Base-by-base conservation (phyloP, 2,888 invertebrate genomes). In the Anaspis maculata region DNA sequence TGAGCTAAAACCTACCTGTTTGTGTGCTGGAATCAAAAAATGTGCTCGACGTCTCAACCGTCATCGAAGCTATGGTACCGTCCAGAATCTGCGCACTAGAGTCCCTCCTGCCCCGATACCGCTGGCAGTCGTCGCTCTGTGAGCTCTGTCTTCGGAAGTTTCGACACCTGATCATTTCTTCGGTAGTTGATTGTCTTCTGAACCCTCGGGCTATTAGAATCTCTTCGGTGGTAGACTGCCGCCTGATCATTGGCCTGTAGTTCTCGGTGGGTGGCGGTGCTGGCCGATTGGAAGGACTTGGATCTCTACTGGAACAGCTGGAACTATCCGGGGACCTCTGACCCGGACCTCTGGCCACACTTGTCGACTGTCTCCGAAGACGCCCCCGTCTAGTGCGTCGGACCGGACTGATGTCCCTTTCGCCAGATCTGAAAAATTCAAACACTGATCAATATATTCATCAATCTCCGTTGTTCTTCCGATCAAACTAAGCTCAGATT, bases 21-120 rank as follows among this genome's bases (percentile, higher is more conserved):
- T 90, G 90, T 14, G 90, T 90, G 64, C 89, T 88, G 47, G 87
- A 88, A 67, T 90, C 90, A 61, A 89, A 90, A 65, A 89, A 88
- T 1, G 89, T 89, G 66, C 88, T 88, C 3, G 89, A 87, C 2
- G 90, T 90, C 64, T 91, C 90, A 14, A 90, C 88, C 0, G 89
- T 89, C 91, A 91, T 91, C 21, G 89, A 85, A 15, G 85, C 88
- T 45, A 90, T 80, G 14, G 90, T 91, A 10, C 91, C 91, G 57
- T 91, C 90, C 32, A 86, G 79, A 54, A 91, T 91, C 67, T 91
- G 91, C 0, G 89, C 88, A 25, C 84, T 81, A 1, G 90, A 90
- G 60, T 91, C 90, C 7, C 86, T 69, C 2, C 86, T 71, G 1
- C 86, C 85, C 11, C 83, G 71, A 41, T 71, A 78, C 49, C 56